Conservation (phyloP, 1,140 invertebrate genomes). For the Apis cerana region DNA sequence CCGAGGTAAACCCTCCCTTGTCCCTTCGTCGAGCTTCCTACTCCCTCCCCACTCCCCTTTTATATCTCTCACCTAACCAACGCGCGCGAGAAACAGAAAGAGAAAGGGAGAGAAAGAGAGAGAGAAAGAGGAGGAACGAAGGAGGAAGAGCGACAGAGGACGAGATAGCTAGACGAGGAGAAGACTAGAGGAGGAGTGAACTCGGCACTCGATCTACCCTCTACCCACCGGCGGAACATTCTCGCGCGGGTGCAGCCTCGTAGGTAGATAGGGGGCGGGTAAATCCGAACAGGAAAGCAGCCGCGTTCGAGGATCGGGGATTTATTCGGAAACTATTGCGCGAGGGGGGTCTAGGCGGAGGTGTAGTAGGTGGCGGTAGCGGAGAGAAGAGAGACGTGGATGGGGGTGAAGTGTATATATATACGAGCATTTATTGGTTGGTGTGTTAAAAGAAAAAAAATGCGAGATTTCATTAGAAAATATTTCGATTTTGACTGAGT, state of each 20-base stretch:
- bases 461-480: no score
- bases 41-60: constrained; percentile 28
- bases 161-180: background rate
- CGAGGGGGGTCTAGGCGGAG: constrained; percentile 48
- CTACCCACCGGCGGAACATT: constrained; percentile 55
- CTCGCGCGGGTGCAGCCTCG: constrained; percentile 60
- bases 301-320: constrained; percentile 77
- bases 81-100: constrained; percentile 7
- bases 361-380: constrained; percentile 48
- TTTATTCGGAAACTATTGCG: constrained; percentile 81
- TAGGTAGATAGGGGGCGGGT: constrained; percentile 70
- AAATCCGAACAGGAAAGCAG: constrained; percentile 75
- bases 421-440: no score
- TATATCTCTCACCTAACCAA: constrained; percentile 17
- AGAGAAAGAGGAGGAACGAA: constrained; percentile 2
- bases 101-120: constrained; percentile 1
- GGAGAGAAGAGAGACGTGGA: constrained; percentile 43
- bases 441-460: no score
- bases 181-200: background rate
- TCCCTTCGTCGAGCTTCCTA: constrained; percentile 53
- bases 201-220: constrained; percentile 60
- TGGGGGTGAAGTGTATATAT: background rate
- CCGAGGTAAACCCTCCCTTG: constrained; percentile 64
- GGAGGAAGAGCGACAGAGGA: no score
- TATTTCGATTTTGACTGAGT: no score